phyloP scores from a whole-genome alignment of 2,888 invertebrate species.

The Hydriomena furcata region DNA sequence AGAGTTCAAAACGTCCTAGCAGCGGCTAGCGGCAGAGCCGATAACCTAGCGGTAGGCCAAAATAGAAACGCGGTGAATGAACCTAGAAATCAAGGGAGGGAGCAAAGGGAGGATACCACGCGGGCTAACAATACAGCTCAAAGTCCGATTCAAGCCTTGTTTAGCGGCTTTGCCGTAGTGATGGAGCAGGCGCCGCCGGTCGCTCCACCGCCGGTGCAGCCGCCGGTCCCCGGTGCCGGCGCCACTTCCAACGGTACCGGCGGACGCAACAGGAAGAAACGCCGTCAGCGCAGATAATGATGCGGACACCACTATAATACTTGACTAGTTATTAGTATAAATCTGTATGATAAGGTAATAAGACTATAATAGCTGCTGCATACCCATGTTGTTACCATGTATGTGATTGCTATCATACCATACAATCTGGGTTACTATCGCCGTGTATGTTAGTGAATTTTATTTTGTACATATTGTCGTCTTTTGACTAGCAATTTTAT shows the following conservation, averaged over 20 bases:
- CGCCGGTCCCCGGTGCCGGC: slow-evolving; percentile 12
- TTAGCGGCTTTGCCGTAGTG: background rate
- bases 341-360: slow-evolving; percentile 21
- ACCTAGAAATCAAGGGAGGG: slow-evolving; percentile 5
- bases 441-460: slow-evolving; percentile 17
- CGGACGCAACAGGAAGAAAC: slow-evolving; percentile 61
- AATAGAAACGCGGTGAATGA: background rate
- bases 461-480: slow-evolving; percentile 58
- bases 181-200: slow-evolving; percentile 20
- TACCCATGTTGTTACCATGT: slow-evolving; percentile 14
- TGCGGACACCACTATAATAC: slow-evolving; percentile 16
- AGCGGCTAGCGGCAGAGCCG: background rate
- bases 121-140: background rate
- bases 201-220: slow-evolving; percentile 15
- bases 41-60: background rate
- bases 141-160: background rate
- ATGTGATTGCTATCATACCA: too few species aligned
- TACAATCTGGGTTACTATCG: too few species aligned
- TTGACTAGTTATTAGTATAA: slow-evolving; percentile 28
- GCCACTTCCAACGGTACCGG: slow-evolving; percentile 7
- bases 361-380: slow-evolving; percentile 29
- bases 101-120: slow-evolving; percentile 3
- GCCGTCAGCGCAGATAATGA: slow-evolving; percentile 69
- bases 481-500: slow-evolving; percentile 66
- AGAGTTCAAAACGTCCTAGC: slow-evolving; percentile 12